Conservation (phyloP, 2,797 vertebrate species). For the Malurus leucopterus region DNA sequence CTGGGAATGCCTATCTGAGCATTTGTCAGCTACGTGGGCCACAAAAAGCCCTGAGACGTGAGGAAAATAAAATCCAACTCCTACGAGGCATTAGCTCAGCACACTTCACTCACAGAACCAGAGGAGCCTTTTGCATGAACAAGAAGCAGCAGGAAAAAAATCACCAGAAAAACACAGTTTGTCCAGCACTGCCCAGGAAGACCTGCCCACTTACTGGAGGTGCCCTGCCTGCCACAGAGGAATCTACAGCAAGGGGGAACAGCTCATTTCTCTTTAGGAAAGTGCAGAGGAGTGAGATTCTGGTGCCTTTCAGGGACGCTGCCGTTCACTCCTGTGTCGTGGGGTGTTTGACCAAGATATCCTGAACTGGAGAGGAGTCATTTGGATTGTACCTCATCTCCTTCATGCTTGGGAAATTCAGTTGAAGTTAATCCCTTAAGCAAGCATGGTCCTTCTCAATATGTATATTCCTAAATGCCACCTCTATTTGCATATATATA, state of each 20-base stretch:
- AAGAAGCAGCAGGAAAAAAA: background rate
- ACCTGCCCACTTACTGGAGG: fast-evolving
- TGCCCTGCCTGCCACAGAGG: fast-evolving
- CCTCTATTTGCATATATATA: background rate
- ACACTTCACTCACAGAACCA: background rate
- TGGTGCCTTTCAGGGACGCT: fast-evolving
- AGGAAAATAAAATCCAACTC: background rate
- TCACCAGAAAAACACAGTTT: background rate
- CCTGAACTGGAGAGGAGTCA: background rate
- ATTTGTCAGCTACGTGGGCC: background rate
- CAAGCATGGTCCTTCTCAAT: background rate
- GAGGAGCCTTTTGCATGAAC: background rate
- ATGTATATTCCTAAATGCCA: background rate
- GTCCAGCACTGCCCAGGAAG: background rate
- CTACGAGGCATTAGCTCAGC: fast-evolving
- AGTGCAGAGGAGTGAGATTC: background rate
- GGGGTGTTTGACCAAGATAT: background rate
- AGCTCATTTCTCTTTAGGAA: background rate
- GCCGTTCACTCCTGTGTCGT: fast-evolving
- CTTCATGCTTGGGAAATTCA: background rate
- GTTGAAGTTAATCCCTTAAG: background rate
- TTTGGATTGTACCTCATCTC: background rate
- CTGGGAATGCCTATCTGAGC: background rate
- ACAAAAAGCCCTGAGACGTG: fast-evolving
- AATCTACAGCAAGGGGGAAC: background rate